Conservation (phyloP, 2,888 invertebrate species). For the Charanyca ferruginea region DNA sequence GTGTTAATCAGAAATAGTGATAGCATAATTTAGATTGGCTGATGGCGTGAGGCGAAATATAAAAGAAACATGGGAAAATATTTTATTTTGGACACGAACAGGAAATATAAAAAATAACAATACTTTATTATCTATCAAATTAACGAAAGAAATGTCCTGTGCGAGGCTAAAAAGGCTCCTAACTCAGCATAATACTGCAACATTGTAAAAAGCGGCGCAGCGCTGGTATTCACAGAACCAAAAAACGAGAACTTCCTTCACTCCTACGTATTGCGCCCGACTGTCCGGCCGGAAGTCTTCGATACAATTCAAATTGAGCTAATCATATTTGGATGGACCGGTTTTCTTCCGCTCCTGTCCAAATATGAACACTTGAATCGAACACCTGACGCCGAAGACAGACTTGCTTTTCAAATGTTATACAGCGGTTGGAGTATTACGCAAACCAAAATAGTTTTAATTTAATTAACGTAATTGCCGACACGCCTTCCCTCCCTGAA, state of each 20-base stretch:
- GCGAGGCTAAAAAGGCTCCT: neutral
- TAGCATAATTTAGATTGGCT: neutral
- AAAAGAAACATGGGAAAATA: neutral
- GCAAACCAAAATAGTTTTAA: slow-evolving; percentile 17
- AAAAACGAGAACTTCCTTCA: slow-evolving; percentile 3
- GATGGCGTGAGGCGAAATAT: neutral
- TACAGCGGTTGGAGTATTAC: neutral
- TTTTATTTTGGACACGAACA: neutral
- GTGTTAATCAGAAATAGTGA: slow-evolving; percentile 19
- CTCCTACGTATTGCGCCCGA: slow-evolving; percentile 11
- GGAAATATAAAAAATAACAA: neutral
- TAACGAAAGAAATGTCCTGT: neutral
- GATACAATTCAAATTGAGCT: slow-evolving; percentile 24
- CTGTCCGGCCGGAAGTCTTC: slow-evolving; percentile 32
- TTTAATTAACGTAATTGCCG: slow-evolving; percentile 25
- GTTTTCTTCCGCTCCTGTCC: slow-evolving; percentile 40
- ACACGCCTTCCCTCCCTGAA: slow-evolving; percentile 32
- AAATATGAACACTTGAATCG: slow-evolving; percentile 22
- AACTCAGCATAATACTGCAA: too few species aligned
- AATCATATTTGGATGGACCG: slow-evolving; percentile 45
- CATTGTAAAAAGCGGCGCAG: too few species aligned
- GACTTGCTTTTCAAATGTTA: neutral
- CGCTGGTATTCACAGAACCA: neutral
- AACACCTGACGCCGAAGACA: neutral
- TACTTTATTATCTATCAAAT: neutral